Percentiles rank a stretch among this genome's conserved stretches.
phyloP scores from a whole-genome alignment of 2,888 invertebrate species.

The Esperia sulphurella region DNA sequence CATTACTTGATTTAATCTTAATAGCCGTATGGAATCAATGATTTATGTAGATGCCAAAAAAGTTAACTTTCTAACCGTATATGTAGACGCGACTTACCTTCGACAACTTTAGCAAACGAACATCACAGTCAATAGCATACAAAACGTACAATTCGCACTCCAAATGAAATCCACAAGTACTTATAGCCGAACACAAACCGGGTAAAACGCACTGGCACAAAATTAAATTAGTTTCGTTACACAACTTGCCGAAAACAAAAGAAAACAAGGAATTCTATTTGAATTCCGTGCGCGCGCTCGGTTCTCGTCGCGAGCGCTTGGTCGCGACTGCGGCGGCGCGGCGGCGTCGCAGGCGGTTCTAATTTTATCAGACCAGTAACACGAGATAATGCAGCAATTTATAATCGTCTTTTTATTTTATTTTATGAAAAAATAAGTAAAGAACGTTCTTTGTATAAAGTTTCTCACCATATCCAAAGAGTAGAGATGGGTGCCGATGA shows the following conservation, averaged over 20 bases:
- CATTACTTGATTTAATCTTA: no score
- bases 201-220: conserved; percentile 47
- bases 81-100: conserved; percentile 41
- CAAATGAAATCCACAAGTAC: conserved; percentile 31
- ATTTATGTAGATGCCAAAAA: no score
- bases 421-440: conserved; percentile 29
- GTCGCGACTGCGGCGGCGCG: conserved; percentile 38
- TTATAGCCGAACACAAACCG: conserved; percentile 37
- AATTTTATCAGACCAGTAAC: conserved; percentile 75
- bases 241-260: conserved; percentile 45
- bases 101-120: conserved; percentile 38
- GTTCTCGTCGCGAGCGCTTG: conserved; percentile 35
- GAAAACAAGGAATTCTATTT: conserved; percentile 31
- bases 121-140: conserved; percentile 36
- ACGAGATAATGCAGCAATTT: conserved; percentile 75
- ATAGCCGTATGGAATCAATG: no score
- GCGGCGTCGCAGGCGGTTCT: conserved; percentile 51
- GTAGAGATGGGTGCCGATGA: no score
- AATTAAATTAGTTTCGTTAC: conserved; percentile 44
- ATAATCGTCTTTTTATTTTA: conserved; percentile 62
- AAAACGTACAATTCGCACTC: conserved; percentile 30
- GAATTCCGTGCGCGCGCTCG: conserved; percentile 32
- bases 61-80: conserved; percentile 31
- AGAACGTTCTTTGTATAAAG: conserved; percentile 15
- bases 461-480: no score